Base-by-base conservation (phyloP, 2,797 vertebrate genomes). In the Sebastes oblongus region DNA sequence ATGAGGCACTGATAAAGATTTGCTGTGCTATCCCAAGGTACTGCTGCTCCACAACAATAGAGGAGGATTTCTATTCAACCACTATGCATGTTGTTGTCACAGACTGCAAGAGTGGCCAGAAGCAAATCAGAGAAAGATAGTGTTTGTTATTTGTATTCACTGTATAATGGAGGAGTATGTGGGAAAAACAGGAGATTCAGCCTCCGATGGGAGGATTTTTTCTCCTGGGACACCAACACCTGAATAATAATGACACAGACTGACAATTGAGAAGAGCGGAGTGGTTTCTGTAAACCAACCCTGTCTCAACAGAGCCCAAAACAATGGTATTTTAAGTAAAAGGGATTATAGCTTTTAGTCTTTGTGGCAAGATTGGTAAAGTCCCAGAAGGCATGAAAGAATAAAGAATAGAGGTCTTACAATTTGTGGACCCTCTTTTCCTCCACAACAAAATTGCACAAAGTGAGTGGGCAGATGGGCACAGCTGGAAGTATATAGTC, bases 211-310 rank as follows among this genome's bases (percentile, higher is more conserved):
- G 73, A 81, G 36, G 69, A 86, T 87, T 90, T 87, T 88, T 86
- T 88, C 68, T 20, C 89, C 68, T 20, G 82, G 76, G 85, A 87
- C 73, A 22, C 64, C 76, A 80, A 80, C 86, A 91, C 84, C 83
- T 83, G 89, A 90, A 89, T 89, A 89, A 86, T 84, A 91, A 92
- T 83, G 75, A 76, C 86, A 67, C 55, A 75, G 70, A 22, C 73
- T 86, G 87, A 85, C 90, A 92, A 78, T 20, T 70, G 82, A 88
- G 84, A 65, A n/a, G 54, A 82, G 75, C 81, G 77, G 83, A 83
- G 80, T 75, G 72, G 70, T 78, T 86, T 87, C 66, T 77, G 59
- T 86, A 80, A 85, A 89, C 55, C 71, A 77, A 50, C 62, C 69
- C 77, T 88, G 84, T 79, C 77, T 90, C 83, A 86, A 73, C 72